Conservation (phyloP, 37 sponge, comb jelly and placozoan species). For the Bolinopsis microptera region DNA sequence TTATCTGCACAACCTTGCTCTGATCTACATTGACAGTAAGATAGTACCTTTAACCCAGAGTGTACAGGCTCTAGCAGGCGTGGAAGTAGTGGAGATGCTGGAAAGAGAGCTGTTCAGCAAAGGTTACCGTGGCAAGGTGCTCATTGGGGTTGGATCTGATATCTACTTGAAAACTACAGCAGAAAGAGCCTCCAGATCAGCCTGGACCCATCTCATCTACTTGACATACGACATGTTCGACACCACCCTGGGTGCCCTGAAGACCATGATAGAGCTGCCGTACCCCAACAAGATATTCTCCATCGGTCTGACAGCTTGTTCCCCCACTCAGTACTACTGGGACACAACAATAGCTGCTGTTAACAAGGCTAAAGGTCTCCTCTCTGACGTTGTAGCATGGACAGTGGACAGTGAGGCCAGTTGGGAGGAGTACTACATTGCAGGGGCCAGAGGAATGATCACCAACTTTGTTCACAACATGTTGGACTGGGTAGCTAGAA, state of each 20-base stretch:
- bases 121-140: conserved; percentile 11
- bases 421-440: conserved; percentile 25
- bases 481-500: conserved; percentile 19
- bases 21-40: conserved; percentile 43
- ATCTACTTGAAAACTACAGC: not conserved
- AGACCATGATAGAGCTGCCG: not conserved
- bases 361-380: not conserved
- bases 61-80: conserved; percentile 7
- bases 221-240: conserved; percentile 14
- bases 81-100: not conserved
- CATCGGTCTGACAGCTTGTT: conserved; percentile 20
- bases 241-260: not conserved
- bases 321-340: conserved; percentile 48
- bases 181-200: not conserved
- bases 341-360: not conserved
- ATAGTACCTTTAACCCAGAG: not conserved
- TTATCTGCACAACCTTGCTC: not conserved
- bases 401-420: conserved; percentile 31
- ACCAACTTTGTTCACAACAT: conserved; percentile 5
- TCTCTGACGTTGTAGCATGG: conserved; percentile 2
- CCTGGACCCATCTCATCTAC: not conserved
- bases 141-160: not conserved
- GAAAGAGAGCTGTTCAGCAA: conserved; percentile 2
- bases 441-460: not conserved
- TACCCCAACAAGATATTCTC: conserved; percentile 38